phyloP scores from a whole-genome alignment of 2,888 invertebrate species.

The Athrips mouffetella region DNA sequence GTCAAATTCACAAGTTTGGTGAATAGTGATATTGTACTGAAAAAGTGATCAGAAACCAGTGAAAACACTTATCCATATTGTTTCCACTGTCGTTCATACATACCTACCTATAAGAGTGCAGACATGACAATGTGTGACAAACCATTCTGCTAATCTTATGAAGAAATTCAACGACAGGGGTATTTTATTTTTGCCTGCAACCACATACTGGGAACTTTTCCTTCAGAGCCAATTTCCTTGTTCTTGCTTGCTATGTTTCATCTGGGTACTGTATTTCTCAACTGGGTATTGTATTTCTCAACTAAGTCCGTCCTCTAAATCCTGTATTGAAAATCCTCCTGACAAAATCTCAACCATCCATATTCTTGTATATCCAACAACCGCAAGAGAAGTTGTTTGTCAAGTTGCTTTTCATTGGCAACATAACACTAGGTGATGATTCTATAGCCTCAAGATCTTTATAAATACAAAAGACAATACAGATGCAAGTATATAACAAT shows the following conservation, averaged over 20 bases:
- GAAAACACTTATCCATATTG: conserved; percentile 52
- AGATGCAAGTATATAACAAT: conserved; percentile 47
- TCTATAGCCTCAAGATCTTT: conserved; percentile 47
- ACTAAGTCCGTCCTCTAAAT: background rate
- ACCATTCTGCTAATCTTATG: conserved; percentile 29
- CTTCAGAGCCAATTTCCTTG: conserved; percentile 1
- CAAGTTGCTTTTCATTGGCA: conserved; percentile 17
- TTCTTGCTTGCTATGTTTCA: background rate
- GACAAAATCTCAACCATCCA: conserved; percentile 6
- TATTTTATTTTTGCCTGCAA: conserved; percentile 30
- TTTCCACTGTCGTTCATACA: conserved; percentile 33
- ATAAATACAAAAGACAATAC: conserved; percentile 22
- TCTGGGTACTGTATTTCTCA: no score
- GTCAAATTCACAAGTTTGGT: conserved; percentile 57
- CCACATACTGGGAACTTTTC: no score
- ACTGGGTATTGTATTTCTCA: no score
- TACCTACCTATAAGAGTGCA: conserved; percentile 44
- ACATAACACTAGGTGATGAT: conserved; percentile 49
- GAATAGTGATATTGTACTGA: conserved; percentile 65
- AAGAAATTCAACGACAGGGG: conserved; percentile 43
- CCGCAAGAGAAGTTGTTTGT: conserved; percentile 1
- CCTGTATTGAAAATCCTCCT: conserved; percentile 2
- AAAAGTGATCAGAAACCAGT: conserved; percentile 70
- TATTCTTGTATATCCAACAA: background rate
- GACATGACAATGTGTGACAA: conserved; percentile 35